Conservation (phyloP, 2,113 vertebrate genomes). For the Brienomyrus longianalis region DNA sequence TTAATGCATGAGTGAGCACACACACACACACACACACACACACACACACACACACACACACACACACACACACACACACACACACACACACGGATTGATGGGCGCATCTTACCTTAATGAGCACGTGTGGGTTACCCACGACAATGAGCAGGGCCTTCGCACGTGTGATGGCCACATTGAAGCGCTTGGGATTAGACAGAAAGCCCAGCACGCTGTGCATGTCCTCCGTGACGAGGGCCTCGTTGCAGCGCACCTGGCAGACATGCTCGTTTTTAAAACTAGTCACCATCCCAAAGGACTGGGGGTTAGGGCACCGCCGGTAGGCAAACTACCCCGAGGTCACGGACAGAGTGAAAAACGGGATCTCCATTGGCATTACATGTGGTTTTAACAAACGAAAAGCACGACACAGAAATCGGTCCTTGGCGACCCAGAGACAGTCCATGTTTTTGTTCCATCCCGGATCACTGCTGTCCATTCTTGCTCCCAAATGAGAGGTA, state of each 20-base stretch:
- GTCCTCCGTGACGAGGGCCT: conserved; percentile 57
- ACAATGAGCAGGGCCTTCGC: conserved; percentile 84
- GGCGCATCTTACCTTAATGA: conserved; percentile 63
- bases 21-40: fast-evolving
- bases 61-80: fast-evolving
- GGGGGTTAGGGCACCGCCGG: neutral
- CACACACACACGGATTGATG: neutral
- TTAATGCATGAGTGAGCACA: neutral
- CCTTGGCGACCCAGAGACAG: neutral
- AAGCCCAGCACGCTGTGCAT: conserved; percentile 69
- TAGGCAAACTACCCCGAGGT: neutral
- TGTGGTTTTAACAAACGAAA: neutral
- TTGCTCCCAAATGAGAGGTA: neutral
- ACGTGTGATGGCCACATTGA: conserved; percentile 88
- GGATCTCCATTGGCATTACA: neutral
- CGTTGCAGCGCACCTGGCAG: conserved; percentile 78
- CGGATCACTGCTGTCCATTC: neutral
- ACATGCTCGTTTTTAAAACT: neutral
- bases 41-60: fast-evolving
- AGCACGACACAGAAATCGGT: neutral
- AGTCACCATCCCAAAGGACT: neutral
- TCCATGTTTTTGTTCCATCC: neutral
- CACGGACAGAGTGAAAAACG: neutral
- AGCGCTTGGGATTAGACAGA: conserved; percentile 82
- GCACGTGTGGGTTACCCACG: conserved; percentile 83